Conservation (phyloP, 2,888 invertebrate species). For the Herminia tarsipennalis region DNA sequence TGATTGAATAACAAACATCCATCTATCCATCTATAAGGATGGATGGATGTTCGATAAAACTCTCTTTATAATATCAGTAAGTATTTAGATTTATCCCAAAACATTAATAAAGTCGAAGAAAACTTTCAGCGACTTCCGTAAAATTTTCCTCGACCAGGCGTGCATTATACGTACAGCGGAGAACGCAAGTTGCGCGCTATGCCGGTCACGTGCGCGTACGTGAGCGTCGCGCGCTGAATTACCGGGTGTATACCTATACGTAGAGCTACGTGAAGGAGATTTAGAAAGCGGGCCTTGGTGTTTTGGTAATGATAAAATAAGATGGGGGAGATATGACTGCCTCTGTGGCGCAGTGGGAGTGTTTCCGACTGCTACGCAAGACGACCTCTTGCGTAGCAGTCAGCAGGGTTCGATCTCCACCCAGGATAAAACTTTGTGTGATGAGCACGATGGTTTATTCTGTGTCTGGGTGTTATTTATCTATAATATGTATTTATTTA, state of each 20-base stretch:
- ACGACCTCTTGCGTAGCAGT: too few relatives aligned
- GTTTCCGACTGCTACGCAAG: too few relatives aligned
- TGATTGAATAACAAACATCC: too few relatives aligned
- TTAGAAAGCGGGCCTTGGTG: slow-evolving; percentile 23
- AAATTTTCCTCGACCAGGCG: slow-evolving; percentile 11
- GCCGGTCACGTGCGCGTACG: slow-evolving; percentile 48
- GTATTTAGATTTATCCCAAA: slow-evolving; percentile 7
- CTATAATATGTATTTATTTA: too few relatives aligned
- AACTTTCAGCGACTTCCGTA: slow-evolving; percentile 35
- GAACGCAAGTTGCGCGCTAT: slow-evolving; percentile 39
- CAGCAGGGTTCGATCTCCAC: too few relatives aligned
- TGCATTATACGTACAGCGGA: slow-evolving; percentile 33
- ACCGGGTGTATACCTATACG: slow-evolving; percentile 27
- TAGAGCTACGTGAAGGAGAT: slow-evolving; percentile 22
- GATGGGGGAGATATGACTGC: background rate
- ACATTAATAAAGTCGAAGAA: slow-evolving; percentile 18
- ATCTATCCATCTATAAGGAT: too few relatives aligned
- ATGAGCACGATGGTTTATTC: too few relatives aligned
- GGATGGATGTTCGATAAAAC: too few relatives aligned
- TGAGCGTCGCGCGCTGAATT: slow-evolving; percentile 43
- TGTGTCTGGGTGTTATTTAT: too few relatives aligned
- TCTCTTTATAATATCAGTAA: too few relatives aligned
- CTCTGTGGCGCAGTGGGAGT: too few relatives aligned
- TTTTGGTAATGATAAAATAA: slow-evolving; percentile 27
- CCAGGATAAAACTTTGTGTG: too few relatives aligned